Evolutionary conservation across 1,140 invertebrate species (phyloP), one percentile per base, ranked within the genome.

Genomic region (Solenopsis fugax): DNA sequence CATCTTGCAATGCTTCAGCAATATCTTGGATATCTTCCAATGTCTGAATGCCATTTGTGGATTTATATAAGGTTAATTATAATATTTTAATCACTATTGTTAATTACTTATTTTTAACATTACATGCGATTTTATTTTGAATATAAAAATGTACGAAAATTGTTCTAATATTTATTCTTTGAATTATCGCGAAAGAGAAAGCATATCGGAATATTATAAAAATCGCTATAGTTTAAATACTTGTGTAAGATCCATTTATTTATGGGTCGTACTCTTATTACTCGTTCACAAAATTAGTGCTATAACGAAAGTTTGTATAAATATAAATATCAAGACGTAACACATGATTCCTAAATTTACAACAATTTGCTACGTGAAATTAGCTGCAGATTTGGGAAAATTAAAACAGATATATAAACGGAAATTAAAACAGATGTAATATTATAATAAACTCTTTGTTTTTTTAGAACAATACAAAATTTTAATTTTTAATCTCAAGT

Each of bases 181-280:
- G 0, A 72, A 9, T 10, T 56, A 16, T 67, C 7, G 62, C 34
- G 10, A 72, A 81, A 2, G n/a, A 54, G 6, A 69, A 41, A 21
- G 2, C 16, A n/a, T 45, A 50, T 62, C 4, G 13, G 6, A 10
- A 71, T 41, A 34, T 72, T 48, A 0, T 72, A 80, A 9, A 82
- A 82, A 73, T 34, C 2, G 9, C 2, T 73, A 52, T 41, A 13
- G n/a, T 34, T 29, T 60, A 58, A 45, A 72, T 82, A 82, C 80
- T 73, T 73, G 52, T 69, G 24, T 34, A 12, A 73, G 4, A 34
- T 82, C 80, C 80, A 86, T 86, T 29, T 29, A 9, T 67, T 69
- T 29, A 34, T 18, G 7, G 10, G 1, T n/a, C 0, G 5, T 48
- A 41, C 41, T 24, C 16, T 34, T 80, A 45, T 80, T 81, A 34